A percentile compares a stretch with the other conserved stretches of the same genome.
Evolutionary conservation across 2,113 vertebrate species (phyloP).

Genomic region (Maccullochella peelii): DNA sequence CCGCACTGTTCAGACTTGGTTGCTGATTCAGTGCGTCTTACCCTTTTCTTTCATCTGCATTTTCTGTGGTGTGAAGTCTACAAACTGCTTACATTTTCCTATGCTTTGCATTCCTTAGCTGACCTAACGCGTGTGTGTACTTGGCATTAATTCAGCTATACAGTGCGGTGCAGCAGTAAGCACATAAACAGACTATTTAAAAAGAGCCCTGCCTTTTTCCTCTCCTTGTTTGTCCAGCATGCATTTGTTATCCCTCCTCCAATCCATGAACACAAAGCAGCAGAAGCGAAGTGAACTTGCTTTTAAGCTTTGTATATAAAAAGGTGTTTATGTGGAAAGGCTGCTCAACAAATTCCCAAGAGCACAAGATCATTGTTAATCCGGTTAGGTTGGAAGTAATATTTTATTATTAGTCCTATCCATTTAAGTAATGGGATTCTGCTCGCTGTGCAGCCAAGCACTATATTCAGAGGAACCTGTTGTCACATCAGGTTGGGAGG

Average conservation of each 20-base stretch:
- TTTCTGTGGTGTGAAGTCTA: conserved; percentile 20
- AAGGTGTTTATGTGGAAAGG: conserved; percentile 67
- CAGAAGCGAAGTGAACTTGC: conserved; percentile 65
- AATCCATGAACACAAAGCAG: conserved; percentile 47
- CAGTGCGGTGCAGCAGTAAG: conserved; percentile 51
- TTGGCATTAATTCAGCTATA: conserved; percentile 62
- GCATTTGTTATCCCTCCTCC: conserved; percentile 48
- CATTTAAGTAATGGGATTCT: conserved; percentile 82
- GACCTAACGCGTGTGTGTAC: conserved; percentile 28
- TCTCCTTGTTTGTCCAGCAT: conserved; percentile 51
- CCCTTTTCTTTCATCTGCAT: conserved; percentile 54
- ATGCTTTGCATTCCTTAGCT: conserved; percentile 43
- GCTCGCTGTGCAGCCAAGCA: conserved; percentile 63
- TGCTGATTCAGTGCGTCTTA: conserved; percentile 42
- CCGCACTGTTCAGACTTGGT: conserved; percentile 2
- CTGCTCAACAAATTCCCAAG: conserved; percentile 69
- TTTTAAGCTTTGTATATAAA: conserved; percentile 70
- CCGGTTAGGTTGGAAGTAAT: conserved; percentile 76
- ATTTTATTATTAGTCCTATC: conserved; percentile 80
- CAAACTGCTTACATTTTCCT: conserved; percentile 51
- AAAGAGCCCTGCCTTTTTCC: conserved; percentile 34
- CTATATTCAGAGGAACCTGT: conserved; percentile 64
- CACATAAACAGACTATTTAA: conserved; percentile 67
- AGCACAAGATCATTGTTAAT: conserved; percentile 81
- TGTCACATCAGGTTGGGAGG: conserved; percentile 61